A percentile compares a stretch with the other conserved stretches of the same genome.
These are phyloP conservation scores for Lamellibrachia columna DNA, from an alignment of 2,888 invertebrate genomes.

Conservation along the genomic window DNA sequence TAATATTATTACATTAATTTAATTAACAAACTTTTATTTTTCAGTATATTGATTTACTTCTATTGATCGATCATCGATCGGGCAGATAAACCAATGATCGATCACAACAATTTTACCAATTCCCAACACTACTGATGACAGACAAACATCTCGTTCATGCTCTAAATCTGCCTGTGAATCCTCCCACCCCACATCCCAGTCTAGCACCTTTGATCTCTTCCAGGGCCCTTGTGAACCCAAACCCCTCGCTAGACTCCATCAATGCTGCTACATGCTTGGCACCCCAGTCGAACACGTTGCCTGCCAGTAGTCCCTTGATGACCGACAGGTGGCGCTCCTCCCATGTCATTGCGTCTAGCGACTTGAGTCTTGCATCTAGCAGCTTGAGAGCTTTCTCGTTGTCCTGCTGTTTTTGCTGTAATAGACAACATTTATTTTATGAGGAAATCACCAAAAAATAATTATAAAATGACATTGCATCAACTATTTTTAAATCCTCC, in stretches of 20 bases:
- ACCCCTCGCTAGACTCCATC: slow-evolving; percentile 74
- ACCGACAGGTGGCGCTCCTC: slow-evolving; percentile 66
- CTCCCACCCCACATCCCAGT: slow-evolving; percentile 25
- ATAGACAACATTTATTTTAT: background rate
- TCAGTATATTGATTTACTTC: too few relatives aligned
- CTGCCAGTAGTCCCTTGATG: slow-evolving; percentile 73
- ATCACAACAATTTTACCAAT: too few relatives aligned
- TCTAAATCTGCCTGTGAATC: background rate
- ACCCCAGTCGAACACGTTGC: slow-evolving; percentile 98
- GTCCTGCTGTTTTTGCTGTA: slow-evolving; percentile 85
- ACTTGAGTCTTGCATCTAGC: slow-evolving; percentile 75
- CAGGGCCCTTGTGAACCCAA: slow-evolving; percentile 85
- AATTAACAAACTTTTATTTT: too few relatives aligned
- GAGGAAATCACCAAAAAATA: slow-evolving; percentile 45
- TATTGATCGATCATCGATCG: too few relatives aligned
- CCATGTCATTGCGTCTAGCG: slow-evolving; percentile 75
- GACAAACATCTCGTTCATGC: too few relatives aligned
- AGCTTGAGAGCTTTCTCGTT: slow-evolving; percentile 81
- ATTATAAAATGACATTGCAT: slow-evolving; percentile 19
- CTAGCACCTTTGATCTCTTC: slow-evolving; percentile 77
- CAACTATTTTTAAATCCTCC: background rate
- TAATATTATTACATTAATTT: too few relatives aligned
- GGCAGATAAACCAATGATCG: too few relatives aligned
- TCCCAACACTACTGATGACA: too few relatives aligned
- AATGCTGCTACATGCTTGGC: slow-evolving; percentile 88